Base-by-base conservation (phyloP, 2,888 invertebrate species). In the Yponomeuta sedellus region DNA sequence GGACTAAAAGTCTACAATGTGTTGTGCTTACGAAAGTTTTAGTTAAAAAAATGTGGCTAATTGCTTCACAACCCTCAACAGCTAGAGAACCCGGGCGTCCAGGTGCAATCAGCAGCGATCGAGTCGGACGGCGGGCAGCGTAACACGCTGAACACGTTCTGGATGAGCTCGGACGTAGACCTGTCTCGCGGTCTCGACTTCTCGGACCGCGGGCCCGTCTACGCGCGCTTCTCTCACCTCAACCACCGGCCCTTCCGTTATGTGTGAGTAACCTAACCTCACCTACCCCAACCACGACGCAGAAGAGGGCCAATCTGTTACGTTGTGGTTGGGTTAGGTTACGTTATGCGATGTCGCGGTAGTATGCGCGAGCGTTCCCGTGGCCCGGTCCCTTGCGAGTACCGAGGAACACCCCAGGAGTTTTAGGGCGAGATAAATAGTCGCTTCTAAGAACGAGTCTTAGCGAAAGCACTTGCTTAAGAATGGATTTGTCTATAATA, bases 101-200 rank as follows among this genome's bases (percentile, higher is more conserved):
- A 85, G 70, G 85, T 95, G 19, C 78, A 83, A 1, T 88, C 88
- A 0, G 80, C 92, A 0, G 74, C 83, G 44, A 75, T 94, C 3
- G 83, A 92, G 72, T 79, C 72, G 0, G 72, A 82, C 12, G 86
- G 85, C 3, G 91, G 92, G 0, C 74, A 77, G 25, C 72, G 85
- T 0, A 96, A 96, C 79, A 81, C 82, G 0, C 76, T 97, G 20
- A 86, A 92, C 71, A 96, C 96, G 0, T 95, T 92, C 86, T 97
- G 97, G 96, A 95, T 94, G 91, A 93, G 93, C 78, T 96, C 95
- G 65, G 95, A 96, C 73, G 93, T 97, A 61, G 95, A 97, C 78
- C 81, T 97, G 61, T 95, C 96, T 0, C 93, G 95, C 28, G 97
- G 97, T 0, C 89, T 97, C 65, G 97, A 97, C 85, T 97, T 97